Conservation (phyloP, 2,888 invertebrate species). For the Linnaemya tessellans region DNA sequence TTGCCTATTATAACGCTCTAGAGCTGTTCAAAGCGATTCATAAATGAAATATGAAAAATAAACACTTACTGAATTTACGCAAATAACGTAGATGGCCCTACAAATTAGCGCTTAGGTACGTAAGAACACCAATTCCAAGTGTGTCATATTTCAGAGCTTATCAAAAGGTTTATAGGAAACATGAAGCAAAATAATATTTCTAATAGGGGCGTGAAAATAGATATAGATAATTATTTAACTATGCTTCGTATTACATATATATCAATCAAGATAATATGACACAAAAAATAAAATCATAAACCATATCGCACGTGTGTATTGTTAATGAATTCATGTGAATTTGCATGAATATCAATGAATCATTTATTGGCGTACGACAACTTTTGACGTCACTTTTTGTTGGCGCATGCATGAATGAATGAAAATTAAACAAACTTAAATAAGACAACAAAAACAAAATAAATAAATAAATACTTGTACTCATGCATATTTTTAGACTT, state of each 20-base stretch:
- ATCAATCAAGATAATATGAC: constrained; percentile 24
- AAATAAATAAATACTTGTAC: background rate
- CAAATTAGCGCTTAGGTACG: constrained; percentile 4
- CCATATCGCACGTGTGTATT: background rate
- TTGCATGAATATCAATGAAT: constrained; percentile 51
- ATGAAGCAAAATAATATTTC: constrained; percentile 6
- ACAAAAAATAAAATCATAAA: constrained; percentile 27
- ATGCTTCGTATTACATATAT: background rate
- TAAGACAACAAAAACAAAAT: background rate
- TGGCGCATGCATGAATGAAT: constrained; percentile 34
- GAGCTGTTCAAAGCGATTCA: background rate
- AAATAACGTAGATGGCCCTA: background rate
- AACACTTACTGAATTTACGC: background rate
- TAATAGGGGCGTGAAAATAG: background rate
- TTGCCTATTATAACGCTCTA: background rate
- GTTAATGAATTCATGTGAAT: constrained; percentile 31
- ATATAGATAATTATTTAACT: background rate
- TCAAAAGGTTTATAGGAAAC: background rate
- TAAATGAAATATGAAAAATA: background rate
- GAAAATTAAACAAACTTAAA: constrained; percentile 28
- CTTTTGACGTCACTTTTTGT: constrained; percentile 61
- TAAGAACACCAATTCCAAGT: constrained; percentile 39
- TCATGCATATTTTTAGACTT: background rate
- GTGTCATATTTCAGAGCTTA: background rate
- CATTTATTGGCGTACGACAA: constrained; percentile 57